These are phyloP conservation scores for Diplodus sargus DNA, from an alignment of 2,797 vertebrate genomes.

Conservation along the genomic window DNA sequence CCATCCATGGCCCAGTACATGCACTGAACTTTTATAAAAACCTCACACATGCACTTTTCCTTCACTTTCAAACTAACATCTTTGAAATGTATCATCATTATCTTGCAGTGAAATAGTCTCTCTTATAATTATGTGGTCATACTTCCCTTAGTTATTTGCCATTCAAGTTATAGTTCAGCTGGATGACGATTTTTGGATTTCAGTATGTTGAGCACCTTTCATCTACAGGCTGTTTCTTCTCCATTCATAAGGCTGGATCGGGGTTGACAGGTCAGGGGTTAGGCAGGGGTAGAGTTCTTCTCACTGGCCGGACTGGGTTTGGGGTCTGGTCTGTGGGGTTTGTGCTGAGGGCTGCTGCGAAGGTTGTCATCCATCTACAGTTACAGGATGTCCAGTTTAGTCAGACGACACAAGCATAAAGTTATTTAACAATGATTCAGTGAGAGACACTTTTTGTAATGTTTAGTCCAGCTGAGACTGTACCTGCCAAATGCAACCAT, in stretches of 20 bases:
- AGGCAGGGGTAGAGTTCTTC: conserved; percentile 78
- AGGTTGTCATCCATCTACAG: conserved; percentile 98
- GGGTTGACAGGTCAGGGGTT: conserved; percentile 31
- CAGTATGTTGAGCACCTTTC: conserved; percentile 32
- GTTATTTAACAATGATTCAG: neutral
- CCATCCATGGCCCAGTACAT: conserved; percentile 56
- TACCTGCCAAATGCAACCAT: conserved; percentile 52
- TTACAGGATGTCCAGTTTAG: conserved; percentile 67
- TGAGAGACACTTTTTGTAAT: neutral
- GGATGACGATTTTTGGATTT: neutral
- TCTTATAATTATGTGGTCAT: conserved; percentile 46
- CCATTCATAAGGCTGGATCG: conserved; percentile 25
- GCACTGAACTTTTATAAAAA: conserved; percentile 34
- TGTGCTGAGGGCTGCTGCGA: conserved; percentile 96
- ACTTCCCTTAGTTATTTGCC: conserved; percentile 35
- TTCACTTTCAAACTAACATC: conserved; percentile 52
- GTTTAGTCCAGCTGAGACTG: conserved; percentile 15
- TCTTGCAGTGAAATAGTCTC: conserved; percentile 44
- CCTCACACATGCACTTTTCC: conserved; percentile 63
- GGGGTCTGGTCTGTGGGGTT: conserved; percentile 88
- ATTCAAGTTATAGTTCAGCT: conserved; percentile 31
- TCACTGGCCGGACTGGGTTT: conserved; percentile 85
- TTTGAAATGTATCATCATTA: conserved; percentile 70
- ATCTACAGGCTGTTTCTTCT: conserved; percentile 17
- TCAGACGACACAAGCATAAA: conserved; percentile 17